Percentiles rank a stretch among this genome's conserved stretches.
phyloP scores from a whole-genome alignment of 2,113 vertebrate species.

The Odontesthes bonariensis region DNA sequence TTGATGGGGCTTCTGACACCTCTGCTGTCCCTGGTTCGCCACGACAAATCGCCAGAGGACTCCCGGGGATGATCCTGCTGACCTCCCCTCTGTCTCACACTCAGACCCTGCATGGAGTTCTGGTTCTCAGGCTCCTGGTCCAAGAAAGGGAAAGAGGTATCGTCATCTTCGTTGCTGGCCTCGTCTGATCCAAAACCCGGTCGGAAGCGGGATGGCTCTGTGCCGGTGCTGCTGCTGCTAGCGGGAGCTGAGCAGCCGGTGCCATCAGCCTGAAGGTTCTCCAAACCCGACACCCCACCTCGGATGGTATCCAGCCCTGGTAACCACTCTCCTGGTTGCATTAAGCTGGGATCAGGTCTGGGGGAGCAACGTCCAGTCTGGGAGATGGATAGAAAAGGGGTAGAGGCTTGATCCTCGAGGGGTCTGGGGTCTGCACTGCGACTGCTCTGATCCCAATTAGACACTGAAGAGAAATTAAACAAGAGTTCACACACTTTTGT shows the following conservation, averaged over 20 bases:
- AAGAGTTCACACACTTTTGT: background rate
- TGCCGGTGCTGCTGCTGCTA: slow-evolving; percentile 28
- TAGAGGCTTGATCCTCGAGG: slow-evolving; percentile 52
- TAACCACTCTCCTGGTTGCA: slow-evolving; percentile 67
- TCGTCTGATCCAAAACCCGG: slow-evolving; percentile 64
- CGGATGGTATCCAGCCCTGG: slow-evolving; percentile 51
- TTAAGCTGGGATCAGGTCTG: slow-evolving; percentile 52
- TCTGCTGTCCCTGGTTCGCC: slow-evolving; percentile 62
- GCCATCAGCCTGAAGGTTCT: slow-evolving; percentile 61
- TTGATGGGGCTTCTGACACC: slow-evolving; percentile 33
- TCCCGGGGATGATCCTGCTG: slow-evolving; percentile 48
- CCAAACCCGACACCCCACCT: slow-evolving; percentile 42
- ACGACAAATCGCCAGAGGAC: slow-evolving; percentile 44
- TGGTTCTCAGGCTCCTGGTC: slow-evolving; percentile 72
- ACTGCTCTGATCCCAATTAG: slow-evolving; percentile 62
- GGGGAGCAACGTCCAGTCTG: slow-evolving; percentile 68
- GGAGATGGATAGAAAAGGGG: slow-evolving; percentile 68
- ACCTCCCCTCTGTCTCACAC: slow-evolving; percentile 27
- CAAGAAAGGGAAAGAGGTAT: slow-evolving; percentile 62
- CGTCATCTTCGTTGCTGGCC: slow-evolving; percentile 59
- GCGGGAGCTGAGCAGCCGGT: slow-evolving; percentile 54
- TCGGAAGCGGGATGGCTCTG: slow-evolving; percentile 44
- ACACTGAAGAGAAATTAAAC: slow-evolving; percentile 52
- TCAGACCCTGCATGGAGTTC: slow-evolving; percentile 33
- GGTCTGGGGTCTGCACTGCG: slow-evolving; percentile 46